phyloP scores from a whole-genome alignment of 2,888 invertebrate species.

The Ypsolopha scabrella region DNA sequence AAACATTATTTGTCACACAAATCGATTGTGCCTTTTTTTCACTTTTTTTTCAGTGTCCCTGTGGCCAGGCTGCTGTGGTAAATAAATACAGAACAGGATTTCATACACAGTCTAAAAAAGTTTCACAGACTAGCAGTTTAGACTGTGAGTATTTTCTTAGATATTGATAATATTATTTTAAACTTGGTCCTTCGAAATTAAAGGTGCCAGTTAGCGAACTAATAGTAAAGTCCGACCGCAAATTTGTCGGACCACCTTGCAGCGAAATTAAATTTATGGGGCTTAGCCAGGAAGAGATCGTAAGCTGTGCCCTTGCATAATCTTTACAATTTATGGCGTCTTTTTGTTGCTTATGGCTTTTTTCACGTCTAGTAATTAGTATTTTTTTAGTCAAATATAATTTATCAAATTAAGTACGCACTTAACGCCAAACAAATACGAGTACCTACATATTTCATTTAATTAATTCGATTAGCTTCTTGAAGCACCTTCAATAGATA shows the following conservation, averaged over 20 bases:
- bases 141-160: not conserved
- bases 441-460: not conserved
- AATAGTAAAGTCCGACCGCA: slow-evolving; percentile 43
- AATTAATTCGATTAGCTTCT: not conserved
- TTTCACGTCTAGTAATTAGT: slow-evolving; percentile 14
- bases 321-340: slow-evolving; percentile 57
- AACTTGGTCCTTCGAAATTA: not conserved
- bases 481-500: not conserved
- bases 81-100: not conserved
- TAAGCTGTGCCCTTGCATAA: slow-evolving; percentile 64
- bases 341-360: slow-evolving; percentile 53
- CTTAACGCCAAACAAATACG: not conserved
- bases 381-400: not conserved
- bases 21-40: slow-evolving; percentile 27
- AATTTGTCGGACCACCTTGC: slow-evolving; percentile 70
- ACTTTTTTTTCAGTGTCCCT: not conserved
- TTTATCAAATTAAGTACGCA: not conserved
- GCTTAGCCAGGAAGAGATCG: slow-evolving; percentile 56
- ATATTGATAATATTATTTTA: no score
- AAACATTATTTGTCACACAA: slow-evolving; percentile 17
- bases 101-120: not conserved
- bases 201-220: slow-evolving; percentile 5
- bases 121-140: not conserved
- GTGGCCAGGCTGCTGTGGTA: slow-evolving; percentile 12
- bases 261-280: slow-evolving; percentile 62